Evolutionary conservation across 2,797 vertebrate genomes (phyloP).

Genomic region (Propithecus perrieri): DNA sequence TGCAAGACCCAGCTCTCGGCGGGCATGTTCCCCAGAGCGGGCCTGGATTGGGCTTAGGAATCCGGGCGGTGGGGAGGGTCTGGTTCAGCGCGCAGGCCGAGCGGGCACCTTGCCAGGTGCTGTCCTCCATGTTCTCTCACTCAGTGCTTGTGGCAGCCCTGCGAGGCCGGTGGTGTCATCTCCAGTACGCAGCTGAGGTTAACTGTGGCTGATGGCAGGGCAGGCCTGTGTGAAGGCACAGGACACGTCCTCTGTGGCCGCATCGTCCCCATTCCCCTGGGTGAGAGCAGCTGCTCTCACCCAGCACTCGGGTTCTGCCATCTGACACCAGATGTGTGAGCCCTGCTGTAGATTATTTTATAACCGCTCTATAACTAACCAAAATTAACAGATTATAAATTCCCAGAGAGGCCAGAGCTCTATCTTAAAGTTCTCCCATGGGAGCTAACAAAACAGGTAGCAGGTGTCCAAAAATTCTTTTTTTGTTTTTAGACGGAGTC

Average conservation of each 20-base stretch:
- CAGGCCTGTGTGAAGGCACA: background rate
- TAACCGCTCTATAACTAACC: background rate
- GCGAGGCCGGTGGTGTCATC: rapidly evolving
- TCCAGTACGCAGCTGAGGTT: background rate
- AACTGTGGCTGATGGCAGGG: background rate
- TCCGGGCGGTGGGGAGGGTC: background rate
- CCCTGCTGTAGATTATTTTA: background rate
- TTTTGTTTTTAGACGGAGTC: too few relatives aligned
- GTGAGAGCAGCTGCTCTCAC: background rate
- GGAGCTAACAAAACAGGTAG: background rate
- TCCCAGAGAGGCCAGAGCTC: background rate
- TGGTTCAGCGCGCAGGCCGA: background rate
- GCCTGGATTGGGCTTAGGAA: background rate
- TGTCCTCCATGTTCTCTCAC: background rate
- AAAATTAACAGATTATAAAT: background rate
- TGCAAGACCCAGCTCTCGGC: background rate
- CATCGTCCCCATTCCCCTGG: rapidly evolving
- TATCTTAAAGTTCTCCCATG: background rate
- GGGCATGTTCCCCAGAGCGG: background rate
- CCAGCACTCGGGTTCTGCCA: background rate
- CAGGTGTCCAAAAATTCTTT: background rate
- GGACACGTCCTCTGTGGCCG: rapidly evolving
- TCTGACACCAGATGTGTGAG: background rate
- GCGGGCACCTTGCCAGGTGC: background rate
- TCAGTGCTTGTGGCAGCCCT: background rate